phyloP scores from a whole-genome alignment of 1,140 invertebrate species.

The Papilio helenus region DNA sequence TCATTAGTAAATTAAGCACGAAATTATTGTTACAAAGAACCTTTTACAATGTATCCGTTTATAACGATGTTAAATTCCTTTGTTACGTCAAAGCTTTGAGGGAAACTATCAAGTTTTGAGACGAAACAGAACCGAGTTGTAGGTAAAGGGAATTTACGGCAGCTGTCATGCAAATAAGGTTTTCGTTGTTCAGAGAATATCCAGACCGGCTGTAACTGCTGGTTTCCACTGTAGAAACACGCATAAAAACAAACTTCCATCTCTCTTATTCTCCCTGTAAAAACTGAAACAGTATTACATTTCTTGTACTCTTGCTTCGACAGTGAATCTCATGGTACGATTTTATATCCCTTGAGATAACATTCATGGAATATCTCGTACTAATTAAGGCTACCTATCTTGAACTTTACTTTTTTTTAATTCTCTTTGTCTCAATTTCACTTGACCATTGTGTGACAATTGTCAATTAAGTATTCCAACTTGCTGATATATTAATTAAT shows the following conservation, averaged over 20 bases:
- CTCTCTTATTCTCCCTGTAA: too few species aligned
- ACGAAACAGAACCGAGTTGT: background rate
- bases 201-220: background rate
- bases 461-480: too few species aligned
- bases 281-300: too few species aligned
- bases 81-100: slow-evolving; percentile 12
- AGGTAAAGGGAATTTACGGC: slow-evolving; percentile 18
- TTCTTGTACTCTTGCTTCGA: too few species aligned
- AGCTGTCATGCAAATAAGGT: slow-evolving; percentile 23
- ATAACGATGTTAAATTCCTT: slow-evolving; percentile 6
- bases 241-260: background rate
- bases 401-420: too few species aligned
- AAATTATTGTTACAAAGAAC: slow-evolving; percentile 4
- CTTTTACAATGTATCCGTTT: slow-evolving; percentile 9
- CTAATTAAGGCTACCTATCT: too few species aligned
- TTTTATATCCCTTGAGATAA: too few species aligned
- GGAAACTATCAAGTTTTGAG: slow-evolving; percentile 22
- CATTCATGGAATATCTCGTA: too few species aligned
- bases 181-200: slow-evolving; percentile 10
- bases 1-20: background rate
- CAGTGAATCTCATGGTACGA: too few species aligned
- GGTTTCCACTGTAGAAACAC: background rate
- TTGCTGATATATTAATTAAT: too few species aligned
- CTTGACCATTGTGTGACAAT: too few species aligned
- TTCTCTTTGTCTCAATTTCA: too few species aligned